phyloP scores from a whole-genome alignment of 2,797 vertebrate genomes.

The Adrianichthys oophorus region DNA sequence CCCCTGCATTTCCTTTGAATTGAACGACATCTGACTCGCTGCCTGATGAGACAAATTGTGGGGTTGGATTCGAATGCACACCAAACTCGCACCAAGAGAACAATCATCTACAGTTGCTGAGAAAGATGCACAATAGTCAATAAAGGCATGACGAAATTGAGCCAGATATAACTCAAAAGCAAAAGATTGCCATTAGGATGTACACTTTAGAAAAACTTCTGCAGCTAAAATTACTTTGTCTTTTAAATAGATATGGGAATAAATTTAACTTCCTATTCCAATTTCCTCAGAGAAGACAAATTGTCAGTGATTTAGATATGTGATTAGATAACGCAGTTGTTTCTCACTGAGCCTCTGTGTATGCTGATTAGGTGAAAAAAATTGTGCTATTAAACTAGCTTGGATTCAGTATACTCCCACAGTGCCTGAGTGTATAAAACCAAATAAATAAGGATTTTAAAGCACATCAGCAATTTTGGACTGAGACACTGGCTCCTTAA shows the following conservation, averaged over 20 bases:
- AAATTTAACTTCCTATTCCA: conserved; percentile 4
- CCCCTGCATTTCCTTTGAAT: too few relatives aligned
- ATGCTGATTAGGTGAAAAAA: conserved; percentile 31
- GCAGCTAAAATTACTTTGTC: not conserved
- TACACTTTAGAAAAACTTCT: not conserved
- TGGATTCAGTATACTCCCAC: conserved; percentile 26
- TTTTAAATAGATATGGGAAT: not conserved
- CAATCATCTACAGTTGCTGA: not conserved
- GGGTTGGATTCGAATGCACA: not conserved
- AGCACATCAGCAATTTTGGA: conserved; percentile 46
- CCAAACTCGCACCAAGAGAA: not conserved
- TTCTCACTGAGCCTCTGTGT: conserved; percentile 19
- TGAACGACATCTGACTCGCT: too few relatives aligned
- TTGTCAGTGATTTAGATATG: conserved; percentile 6
- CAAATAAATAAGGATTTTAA: conserved; percentile 53
- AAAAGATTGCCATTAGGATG: not conserved
- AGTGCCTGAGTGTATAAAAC: conserved; percentile 36
- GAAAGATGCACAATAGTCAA: not conserved
- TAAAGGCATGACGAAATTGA: not conserved
- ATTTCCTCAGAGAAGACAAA: conserved; percentile 13
- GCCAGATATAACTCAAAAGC: not conserved
- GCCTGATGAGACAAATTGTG: not conserved
- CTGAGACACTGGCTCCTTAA: conserved; percentile 26
- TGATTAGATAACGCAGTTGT: conserved; percentile 33
- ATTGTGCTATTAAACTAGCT: conserved; percentile 39